Base-by-base conservation (phyloP, 1,140 invertebrate genomes). In the Camponotus vicinus region DNA sequence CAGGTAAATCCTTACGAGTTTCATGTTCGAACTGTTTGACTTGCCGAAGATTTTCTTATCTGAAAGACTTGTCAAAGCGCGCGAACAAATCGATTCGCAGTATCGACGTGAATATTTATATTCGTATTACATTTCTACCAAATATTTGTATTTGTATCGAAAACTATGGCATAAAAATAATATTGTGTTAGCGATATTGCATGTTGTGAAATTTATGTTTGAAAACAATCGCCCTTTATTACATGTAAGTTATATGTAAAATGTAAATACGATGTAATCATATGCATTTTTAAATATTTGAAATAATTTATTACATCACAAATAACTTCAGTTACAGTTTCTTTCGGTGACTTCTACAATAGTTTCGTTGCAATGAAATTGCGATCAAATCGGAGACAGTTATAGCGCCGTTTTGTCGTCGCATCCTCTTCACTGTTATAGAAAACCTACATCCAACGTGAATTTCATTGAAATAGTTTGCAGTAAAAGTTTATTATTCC, bases 1-100 rank as follows among this genome's bases (percentile, higher is more conserved):
- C 86, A 82, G 83, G 73, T 90, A 90, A 91, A 91, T 79, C 86
- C 83, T 55, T 79, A 90, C 86, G 86, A 90, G 83, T 64, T 69
- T 83, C 82, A 78, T 82, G 86, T 87, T 49, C 45, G 32, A 71
- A 61, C 82, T 37, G 64, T 87, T 89, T 73, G 75, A 77, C 79
- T 40, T 69, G 45, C 32, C 42, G 67, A 82, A 85, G 85, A 89
- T 90, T 89, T 83, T 75, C 85, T 57, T 71, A 55, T 84, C 64
- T 86, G 75, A 73, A 90, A 79, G 69, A 64, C 73, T 67, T 67
- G 67, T 84, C 49, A 15, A 45, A 61, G n/a, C 55, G 55, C 27
- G 40, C 27, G 57, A 8, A 37, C 52, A 59, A 83, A 75, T 73
- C 13, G 45, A 32, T 27, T 59, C 0, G 18, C 9, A 15, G 27